Base-by-base conservation (phyloP, 2,113 vertebrate species). In the Herpailurus yagouaroundi region DNA sequence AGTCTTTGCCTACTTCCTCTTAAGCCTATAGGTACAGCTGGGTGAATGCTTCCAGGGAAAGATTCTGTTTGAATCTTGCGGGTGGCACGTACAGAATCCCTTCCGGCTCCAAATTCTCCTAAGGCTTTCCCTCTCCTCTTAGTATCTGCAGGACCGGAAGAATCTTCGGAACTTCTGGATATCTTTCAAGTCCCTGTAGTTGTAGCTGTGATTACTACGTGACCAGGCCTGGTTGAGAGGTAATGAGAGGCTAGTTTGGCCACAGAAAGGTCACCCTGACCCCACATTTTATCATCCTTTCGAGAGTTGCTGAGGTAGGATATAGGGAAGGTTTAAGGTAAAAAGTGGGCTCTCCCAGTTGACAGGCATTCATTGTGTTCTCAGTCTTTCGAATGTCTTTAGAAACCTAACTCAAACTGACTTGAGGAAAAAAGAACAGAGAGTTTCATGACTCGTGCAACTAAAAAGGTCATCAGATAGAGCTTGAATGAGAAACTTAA, bases 1-100 rank as follows among this genome's bases (percentile, higher is more conserved):
- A 21, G 25, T 31, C 29, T 57, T 52, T 63, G 16, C 33, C 18
- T 48, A 50, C 63, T 91, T 80, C 45, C 14, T 68, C 9, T 57
- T 71, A 41, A 52, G 1, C 2, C 21, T 31, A 19, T 31, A 31
- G 31, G 33, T 21, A 66, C 29, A 66, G 11, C 9, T 29, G 21
- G 1, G 36, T 12, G 12, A 89, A 66, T 33, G 11, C 12, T 73
- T 84, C 15, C 23, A 29, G 23, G n/a, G 45, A 76, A 77, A 38
- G 10, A 9, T 27, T 48, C 29, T 66, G 45, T 48, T 66, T 64
- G 9, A 81, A 52, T 50, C 13, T 57, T 18, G 16, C 13, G 3
- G 25, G 23, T 36, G 18, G 14, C 2, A 12, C 0, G 0, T 31
- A n/a, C 11, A 33, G 25, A 25, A 33, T 63, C 45, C 33, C 7